These are phyloP conservation scores for Protonibea diacanthus DNA, from an alignment of 2,797 vertebrate species.

Conservation along the genomic window DNA sequence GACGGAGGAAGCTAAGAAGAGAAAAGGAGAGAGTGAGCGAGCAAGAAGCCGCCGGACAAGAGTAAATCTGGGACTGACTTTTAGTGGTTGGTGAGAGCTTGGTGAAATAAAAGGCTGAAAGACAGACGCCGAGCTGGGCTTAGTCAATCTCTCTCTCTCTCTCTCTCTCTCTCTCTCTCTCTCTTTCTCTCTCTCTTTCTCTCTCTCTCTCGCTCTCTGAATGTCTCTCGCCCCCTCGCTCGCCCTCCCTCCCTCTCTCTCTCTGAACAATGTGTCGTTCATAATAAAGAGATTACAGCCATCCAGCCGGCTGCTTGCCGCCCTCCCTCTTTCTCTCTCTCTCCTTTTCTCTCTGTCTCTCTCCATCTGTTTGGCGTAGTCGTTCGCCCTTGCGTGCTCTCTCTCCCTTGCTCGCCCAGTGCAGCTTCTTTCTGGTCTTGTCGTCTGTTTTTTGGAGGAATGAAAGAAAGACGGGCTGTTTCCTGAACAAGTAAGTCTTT, in stretches of 20 bases:
- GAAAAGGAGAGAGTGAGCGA: too few relatives aligned
- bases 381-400: slow-evolving; percentile 6
- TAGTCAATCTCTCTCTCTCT: neutral
- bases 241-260: slow-evolving; percentile 36
- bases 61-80: too few relatives aligned
- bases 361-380: slow-evolving; percentile 35
- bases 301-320: slow-evolving; percentile 50
- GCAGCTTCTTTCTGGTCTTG: slow-evolving; percentile 44
- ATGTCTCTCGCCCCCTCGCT: slow-evolving; percentile 10
- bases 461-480: slow-evolving; percentile 65
- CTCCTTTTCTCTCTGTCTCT: slow-evolving; percentile 28
- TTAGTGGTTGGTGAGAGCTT: too few relatives aligned
- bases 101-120: too few relatives aligned
- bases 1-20: too few relatives aligned
- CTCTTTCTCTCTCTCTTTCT: slow-evolving; percentile 26
- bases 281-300: slow-evolving; percentile 75
- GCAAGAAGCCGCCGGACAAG: too few relatives aligned
- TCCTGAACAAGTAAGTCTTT: slow-evolving; percentile 69
- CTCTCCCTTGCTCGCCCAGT: slow-evolving; percentile 5
- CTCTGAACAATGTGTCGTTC: slow-evolving; percentile 79
- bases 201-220: neutral
- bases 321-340: slow-evolving; percentile 29
- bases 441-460: slow-evolving; percentile 53
- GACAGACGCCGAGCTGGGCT: too few relatives aligned
- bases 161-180: slow-evolving; percentile 18